phyloP scores from a whole-genome alignment of 2,113 vertebrate species.

The Triplophysa rosa region DNA sequence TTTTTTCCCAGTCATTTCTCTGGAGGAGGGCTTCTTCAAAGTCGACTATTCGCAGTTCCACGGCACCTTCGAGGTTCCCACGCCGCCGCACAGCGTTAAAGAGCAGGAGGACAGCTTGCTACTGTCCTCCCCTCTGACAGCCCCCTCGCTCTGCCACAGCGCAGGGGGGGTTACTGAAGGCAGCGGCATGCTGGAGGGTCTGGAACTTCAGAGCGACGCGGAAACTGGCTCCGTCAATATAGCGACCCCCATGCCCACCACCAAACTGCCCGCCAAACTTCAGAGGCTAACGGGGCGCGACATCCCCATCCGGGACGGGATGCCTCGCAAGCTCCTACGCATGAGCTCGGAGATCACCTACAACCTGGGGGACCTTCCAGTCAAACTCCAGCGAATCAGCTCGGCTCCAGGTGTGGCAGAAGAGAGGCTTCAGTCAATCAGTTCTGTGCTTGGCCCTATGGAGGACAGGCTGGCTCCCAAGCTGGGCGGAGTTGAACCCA shows the following conservation, averaged over 20 bases:
- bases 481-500: conserved; percentile 83
- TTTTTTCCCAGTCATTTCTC: conserved; percentile 96
- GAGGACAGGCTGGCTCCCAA: conserved; percentile 84
- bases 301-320: conserved; percentile 61
- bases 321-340: conserved; percentile 87
- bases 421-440: conserved; percentile 93
- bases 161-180: conserved; percentile 81
- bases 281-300: conserved; percentile 97
- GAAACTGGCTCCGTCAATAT: conserved; percentile 65
- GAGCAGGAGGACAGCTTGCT: conserved; percentile 97
- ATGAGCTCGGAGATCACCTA: conserved; percentile 99
- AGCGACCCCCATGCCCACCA: conserved; percentile 54
- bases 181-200: conserved; percentile 87
- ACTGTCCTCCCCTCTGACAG: conserved; percentile 93
- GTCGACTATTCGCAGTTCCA: conserved; percentile 99
- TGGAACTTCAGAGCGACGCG: conserved; percentile 90
- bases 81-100: conserved; percentile 94
- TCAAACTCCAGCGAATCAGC: conserved; percentile 98
- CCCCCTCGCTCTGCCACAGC: conserved; percentile 92
- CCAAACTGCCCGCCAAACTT: conserved; percentile 92
- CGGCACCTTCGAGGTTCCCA: conserved; percentile 96
- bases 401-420: conserved; percentile 95
- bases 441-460: conserved; percentile 82
- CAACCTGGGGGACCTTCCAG: conserved; percentile 94
- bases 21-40: conserved; percentile 99